phyloP scores from a whole-genome alignment of 2,888 invertebrate species.

The Carabus problematicus region DNA sequence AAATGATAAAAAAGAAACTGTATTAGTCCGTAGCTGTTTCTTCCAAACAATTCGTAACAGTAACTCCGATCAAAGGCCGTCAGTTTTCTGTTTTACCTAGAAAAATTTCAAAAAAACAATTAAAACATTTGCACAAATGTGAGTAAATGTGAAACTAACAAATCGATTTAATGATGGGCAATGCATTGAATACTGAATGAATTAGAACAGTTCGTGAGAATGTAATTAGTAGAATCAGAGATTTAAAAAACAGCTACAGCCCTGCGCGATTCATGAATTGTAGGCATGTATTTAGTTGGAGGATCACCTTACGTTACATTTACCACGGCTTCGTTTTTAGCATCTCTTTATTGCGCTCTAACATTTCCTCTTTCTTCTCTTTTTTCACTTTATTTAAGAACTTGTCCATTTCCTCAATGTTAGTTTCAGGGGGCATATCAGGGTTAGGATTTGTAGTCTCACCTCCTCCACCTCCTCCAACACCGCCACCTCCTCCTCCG shows the following conservation, averaged over 20 bases:
- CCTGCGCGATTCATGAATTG: slow-evolving; percentile 3
- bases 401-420: slow-evolving; percentile 65
- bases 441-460: slow-evolving; percentile 45
- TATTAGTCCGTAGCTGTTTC: slow-evolving; percentile 42
- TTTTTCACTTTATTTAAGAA: slow-evolving; percentile 65
- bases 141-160: too few relatives aligned
- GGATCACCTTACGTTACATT: not conserved
- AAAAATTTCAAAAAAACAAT: slow-evolving; percentile 37
- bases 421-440: slow-evolving; percentile 55
- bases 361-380: slow-evolving; percentile 65
- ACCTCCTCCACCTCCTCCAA: slow-evolving; percentile 45
- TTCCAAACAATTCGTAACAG: slow-evolving; percentile 33
- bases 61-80: slow-evolving; percentile 37
- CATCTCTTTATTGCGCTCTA: slow-evolving; percentile 63
- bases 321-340: slow-evolving; percentile 54
- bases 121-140: slow-evolving; percentile 15
- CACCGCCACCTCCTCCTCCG: slow-evolving; percentile 45
- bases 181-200: not conserved
- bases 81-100: slow-evolving; percentile 43
- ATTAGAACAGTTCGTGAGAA: not conserved
- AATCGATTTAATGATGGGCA: not conserved
- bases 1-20: slow-evolving; percentile 30
- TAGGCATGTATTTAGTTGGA: not conserved
- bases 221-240: not conserved
- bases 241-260: slow-evolving; percentile 38